Evolutionary conservation across 37 sponge, comb jelly and placozoan species (phyloP).

Genomic region (Cliona cf. orientalis): DNA sequence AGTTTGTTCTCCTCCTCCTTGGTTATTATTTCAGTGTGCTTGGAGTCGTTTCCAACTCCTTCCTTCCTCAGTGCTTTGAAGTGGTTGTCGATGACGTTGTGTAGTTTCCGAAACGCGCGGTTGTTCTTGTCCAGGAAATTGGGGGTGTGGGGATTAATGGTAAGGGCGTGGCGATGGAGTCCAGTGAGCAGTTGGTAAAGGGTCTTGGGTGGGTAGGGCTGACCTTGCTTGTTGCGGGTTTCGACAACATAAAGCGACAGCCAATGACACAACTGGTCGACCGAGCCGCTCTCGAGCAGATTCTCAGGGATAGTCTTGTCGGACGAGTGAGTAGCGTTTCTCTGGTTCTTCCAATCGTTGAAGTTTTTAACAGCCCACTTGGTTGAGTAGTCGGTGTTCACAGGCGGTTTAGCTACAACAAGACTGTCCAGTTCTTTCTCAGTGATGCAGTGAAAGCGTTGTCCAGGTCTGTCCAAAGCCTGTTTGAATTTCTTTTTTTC

Average conservation of each 20-base stretch:
- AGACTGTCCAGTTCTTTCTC: too few relatives aligned
- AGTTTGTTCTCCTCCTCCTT: not conserved
- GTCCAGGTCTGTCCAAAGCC: too few relatives aligned
- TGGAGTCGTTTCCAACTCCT: constrained; percentile 1
- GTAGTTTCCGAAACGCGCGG: not conserved
- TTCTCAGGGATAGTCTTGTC: not conserved
- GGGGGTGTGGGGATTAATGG: not conserved
- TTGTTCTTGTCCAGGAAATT: not conserved
- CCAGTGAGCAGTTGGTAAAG: not conserved
- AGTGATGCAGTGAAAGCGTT: too few relatives aligned
- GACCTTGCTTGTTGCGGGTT: not conserved
- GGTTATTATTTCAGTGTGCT: constrained; percentile 3
- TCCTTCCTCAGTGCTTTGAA: not conserved
- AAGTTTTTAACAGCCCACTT: not conserved
- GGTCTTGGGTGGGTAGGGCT: not conserved
- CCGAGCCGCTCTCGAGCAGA: not conserved
- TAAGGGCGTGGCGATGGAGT: not conserved
- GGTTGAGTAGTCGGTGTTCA: not conserved
- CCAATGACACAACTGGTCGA: constrained; percentile 1
- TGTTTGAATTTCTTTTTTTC: too few relatives aligned
- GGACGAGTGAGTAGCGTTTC: not conserved
- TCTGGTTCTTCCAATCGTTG: not conserved
- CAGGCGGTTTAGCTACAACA: too few relatives aligned
- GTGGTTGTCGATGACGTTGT: not conserved
- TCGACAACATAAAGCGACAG: constrained; percentile 2